A percentile compares a stretch with the other conserved stretches of the same genome.
Conservation (phyloP, 2,797 vertebrate genomes). For the Lacerta viridis region DNA sequence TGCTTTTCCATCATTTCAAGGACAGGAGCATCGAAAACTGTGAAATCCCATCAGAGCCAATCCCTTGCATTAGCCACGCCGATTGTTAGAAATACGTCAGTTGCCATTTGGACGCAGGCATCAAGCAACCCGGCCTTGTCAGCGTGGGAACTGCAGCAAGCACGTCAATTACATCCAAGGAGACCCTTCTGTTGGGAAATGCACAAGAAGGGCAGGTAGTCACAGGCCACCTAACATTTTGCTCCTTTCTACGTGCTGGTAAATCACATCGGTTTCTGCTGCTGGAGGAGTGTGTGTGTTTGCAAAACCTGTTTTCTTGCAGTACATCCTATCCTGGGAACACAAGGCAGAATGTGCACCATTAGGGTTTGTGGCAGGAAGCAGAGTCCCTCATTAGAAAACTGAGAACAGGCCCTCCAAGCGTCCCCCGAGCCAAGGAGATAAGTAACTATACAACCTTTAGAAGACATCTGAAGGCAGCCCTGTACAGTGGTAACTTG, state of each 20-base stretch:
- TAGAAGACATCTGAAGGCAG: too few species aligned
- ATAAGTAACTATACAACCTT: too few species aligned
- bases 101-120: neutral
- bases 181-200: neutral
- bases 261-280: neutral
- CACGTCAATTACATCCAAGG: neutral
- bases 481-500: too few species aligned
- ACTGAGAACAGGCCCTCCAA: too few species aligned
- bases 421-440: too few species aligned
- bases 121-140: neutral
- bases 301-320: neutral
- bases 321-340: too few species aligned
- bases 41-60: conserved; percentile 3
- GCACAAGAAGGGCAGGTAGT: neutral
- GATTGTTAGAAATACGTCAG: neutral
- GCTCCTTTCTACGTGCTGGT: neutral
- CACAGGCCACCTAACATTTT: neutral
- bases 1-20: neutral
- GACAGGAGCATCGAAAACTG: conserved; percentile 7
- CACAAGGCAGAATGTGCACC: neutral
- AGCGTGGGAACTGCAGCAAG: neutral
- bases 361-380: neutral
- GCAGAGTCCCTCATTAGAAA: too few species aligned
- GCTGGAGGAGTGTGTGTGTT: neutral
- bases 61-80: neutral